Base-by-base conservation (phyloP, 2,888 invertebrate genomes). In the Plebejus melissa region DNA sequence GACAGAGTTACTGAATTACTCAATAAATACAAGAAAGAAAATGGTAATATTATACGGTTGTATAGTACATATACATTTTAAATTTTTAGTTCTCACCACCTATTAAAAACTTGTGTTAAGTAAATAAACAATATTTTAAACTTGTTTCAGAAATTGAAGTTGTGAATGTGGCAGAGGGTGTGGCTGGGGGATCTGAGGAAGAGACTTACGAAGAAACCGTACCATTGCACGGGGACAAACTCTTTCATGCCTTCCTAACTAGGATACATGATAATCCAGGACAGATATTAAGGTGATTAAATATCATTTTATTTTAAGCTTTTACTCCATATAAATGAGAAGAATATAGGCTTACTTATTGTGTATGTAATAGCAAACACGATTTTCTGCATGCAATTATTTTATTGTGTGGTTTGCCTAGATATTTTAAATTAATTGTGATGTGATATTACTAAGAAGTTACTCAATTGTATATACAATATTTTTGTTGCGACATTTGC, bases 161-260 rank as follows among this genome's bases (percentile, higher is more conserved):
- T 1, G 80, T 83, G 38, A 87, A 80, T 3, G 85, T 81, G 0
- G 84, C 79, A 4, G 84, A 82, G 5, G 83, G 79, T 4, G 82
- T 79, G 6, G 83, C 79, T 7, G 83, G 79, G 0, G 88, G 82
- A 0, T 84, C 82, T 13, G 93, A 94, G 13, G 88, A 92, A 13
- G 98, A 98, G 83, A 94, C 95, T 38, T 98, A 98, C 83, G 98
- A 98, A 83, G 97, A 97, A 82, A 94, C 95, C 0, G 86, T 95
- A 75, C 97, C 98, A 0, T 94, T 95, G 46, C 98, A 98, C 84
- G 98, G 98, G 0, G 98, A 98, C 87, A 93, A 95, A 79, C 94
- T 97, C 87, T 98, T 97, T 84, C 96, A 98, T 86, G 95, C 96
- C 77, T 98, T 98, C 84, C 86, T 96, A 36, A 95, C 95, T 69